A percentile compares a stretch with the other conserved stretches of the same genome.
Evolutionary conservation across 2,797 vertebrate genomes (phyloP).

Genomic region (Crocodylus rhombifer): DNA sequence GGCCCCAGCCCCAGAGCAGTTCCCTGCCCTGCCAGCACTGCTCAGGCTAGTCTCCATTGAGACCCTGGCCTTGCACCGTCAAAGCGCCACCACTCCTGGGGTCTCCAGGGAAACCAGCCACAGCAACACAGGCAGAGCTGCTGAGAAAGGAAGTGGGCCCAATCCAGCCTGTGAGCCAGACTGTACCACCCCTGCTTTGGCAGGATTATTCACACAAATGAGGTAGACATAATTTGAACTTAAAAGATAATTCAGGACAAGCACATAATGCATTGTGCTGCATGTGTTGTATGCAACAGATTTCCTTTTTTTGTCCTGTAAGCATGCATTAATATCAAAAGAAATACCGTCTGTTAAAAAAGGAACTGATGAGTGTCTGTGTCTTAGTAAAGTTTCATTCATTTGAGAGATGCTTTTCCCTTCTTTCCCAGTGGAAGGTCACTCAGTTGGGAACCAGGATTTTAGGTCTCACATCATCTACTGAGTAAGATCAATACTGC

Average conservation of each 20-base stretch:
- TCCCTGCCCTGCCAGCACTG: too few species aligned
- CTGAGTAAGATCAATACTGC: not conserved
- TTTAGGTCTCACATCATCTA: not conserved
- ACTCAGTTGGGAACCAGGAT: not conserved
- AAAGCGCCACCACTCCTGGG: too few species aligned
- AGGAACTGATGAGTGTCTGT: too few species aligned
- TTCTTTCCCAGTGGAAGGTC: not conserved
- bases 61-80: too few species aligned
- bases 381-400: not conserved
- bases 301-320: not conserved
- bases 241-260: not conserved
- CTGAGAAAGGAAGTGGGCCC: too few species aligned
- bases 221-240: not conserved
- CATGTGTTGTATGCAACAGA: not conserved
- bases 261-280: not conserved
- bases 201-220: not conserved
- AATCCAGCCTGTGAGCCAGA: not conserved
- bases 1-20: too few species aligned
- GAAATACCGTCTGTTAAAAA: not conserved
- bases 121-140: too few species aligned
- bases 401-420: not conserved
- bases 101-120: too few species aligned
- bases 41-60: too few species aligned
- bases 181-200: not conserved
- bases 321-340: not conserved